A percentile compares a stretch with the other conserved stretches of the same genome.
Evolutionary conservation across 2,113 vertebrate genomes (phyloP).

Genomic region (Lepisosteus oculatus): DNA sequence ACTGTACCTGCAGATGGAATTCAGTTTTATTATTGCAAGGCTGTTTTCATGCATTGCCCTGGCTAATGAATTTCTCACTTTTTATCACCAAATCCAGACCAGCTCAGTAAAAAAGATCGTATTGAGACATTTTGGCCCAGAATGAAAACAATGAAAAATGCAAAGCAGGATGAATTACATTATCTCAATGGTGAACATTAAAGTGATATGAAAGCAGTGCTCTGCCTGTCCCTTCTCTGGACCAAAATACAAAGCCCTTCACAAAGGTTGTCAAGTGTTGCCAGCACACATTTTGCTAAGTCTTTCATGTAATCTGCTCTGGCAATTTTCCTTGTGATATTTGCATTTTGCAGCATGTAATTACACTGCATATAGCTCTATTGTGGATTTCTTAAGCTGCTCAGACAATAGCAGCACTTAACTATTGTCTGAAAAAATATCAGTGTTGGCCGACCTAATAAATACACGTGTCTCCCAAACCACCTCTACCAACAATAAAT

Average conservation of each 20-base stretch:
- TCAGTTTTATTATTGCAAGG: no score
- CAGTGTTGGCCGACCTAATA: slow-evolving; percentile 17
- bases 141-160: background rate
- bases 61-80: background rate
- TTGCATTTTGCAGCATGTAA: slow-evolving; percentile 56
- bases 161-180: slow-evolving; percentile 5
- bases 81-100: background rate
- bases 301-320: slow-evolving; percentile 38
- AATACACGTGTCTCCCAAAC: slow-evolving; percentile 7
- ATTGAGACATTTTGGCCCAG: background rate
- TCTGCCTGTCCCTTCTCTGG: slow-evolving; percentile 20
- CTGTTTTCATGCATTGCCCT: background rate
- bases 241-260: slow-evolving; percentile 36
- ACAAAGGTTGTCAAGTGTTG: slow-evolving; percentile 52
- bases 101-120: background rate
- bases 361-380: slow-evolving; percentile 42
- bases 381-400: slow-evolving; percentile 49
- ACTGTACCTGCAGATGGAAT: no score
- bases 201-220: slow-evolving; percentile 27
- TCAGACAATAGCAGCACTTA: slow-evolving; percentile 25
- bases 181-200: background rate
- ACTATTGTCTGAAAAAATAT: slow-evolving; percentile 41
- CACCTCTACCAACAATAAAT: background rate
- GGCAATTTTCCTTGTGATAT: slow-evolving; percentile 60
- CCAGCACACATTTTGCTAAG: slow-evolving; percentile 45